Percentiles rank a stretch among this genome's conserved stretches.
Conservation (phyloP, 1,140 invertebrate genomes). For the Zaprionus gabonicus region DNA sequence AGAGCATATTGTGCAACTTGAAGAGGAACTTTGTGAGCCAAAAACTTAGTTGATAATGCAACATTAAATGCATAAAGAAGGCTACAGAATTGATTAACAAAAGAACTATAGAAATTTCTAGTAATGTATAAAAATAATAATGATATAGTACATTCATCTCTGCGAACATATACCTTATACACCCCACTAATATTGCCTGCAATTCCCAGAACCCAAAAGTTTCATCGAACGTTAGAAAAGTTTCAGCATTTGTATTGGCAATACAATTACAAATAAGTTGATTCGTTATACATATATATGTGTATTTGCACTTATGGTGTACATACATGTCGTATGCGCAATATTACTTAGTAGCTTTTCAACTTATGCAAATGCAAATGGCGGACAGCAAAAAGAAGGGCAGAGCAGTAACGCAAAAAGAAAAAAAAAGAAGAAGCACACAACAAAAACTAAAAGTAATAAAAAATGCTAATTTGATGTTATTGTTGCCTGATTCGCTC, state of each 20-base stretch:
- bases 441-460: constrained; percentile 76
- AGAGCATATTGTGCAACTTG: not conserved
- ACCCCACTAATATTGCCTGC: not conserved
- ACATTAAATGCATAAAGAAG: no score
- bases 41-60: no score
- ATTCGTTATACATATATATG: constrained; percentile 2
- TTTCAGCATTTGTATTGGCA: constrained; percentile 31
- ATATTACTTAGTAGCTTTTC: constrained; percentile 67
- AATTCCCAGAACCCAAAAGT: not conserved
- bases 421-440: constrained; percentile 13
- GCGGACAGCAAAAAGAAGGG: constrained; percentile 28
- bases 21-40: not conserved
- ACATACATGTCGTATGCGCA: constrained; percentile 65
- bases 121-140: not conserved
- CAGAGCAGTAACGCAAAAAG: not conserved
- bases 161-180: no score
- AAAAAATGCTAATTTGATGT: constrained; percentile 82
- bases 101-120: not conserved
- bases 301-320: constrained; percentile 14
- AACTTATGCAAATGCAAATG: constrained; percentile 70
- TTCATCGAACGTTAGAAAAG: constrained; percentile 3
- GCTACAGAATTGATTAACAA: not conserved
- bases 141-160: no score
- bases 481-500: constrained; percentile 67
- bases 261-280: constrained; percentile 35